phyloP scores from a whole-genome alignment of 2,113 vertebrate genomes.

The Hymenochirus boettgeri region DNA sequence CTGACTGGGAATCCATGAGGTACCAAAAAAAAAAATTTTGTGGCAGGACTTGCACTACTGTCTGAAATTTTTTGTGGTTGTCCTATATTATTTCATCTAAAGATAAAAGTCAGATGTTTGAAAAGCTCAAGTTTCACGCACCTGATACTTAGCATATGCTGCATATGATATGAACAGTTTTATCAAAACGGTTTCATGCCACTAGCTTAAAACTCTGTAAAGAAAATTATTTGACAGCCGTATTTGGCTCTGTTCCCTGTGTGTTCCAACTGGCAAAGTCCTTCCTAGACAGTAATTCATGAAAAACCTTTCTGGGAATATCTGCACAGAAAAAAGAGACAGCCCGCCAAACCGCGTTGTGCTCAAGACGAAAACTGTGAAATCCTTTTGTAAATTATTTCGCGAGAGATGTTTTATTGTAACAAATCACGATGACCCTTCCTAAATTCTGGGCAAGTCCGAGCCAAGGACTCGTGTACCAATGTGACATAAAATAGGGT shows the following conservation, averaged over 20 bases:
- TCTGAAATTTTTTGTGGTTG: background rate
- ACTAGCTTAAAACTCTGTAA: conserved; percentile 16
- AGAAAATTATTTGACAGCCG: conserved; percentile 28
- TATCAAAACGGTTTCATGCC: conserved; percentile 13
- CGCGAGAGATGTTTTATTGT: conserved; percentile 11
- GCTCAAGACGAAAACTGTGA: conserved; percentile 35
- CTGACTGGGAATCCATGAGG: too few relatives aligned
- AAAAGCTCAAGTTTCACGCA: conserved; percentile 1
- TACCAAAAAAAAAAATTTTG: too few relatives aligned
- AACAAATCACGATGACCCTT: conserved; percentile 26
- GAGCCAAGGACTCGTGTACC: conserved; percentile 12
- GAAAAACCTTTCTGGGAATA: conserved; percentile 37
- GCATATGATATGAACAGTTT: conserved; percentile 29
- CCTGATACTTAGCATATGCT: background rate
- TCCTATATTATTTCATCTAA: background rate
- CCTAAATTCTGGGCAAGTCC: conserved; percentile 14
- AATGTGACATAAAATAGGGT: background rate
- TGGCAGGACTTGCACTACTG: background rate
- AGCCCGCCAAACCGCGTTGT: conserved; percentile 21
- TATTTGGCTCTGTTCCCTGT: conserved; percentile 11
- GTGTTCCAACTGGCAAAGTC: conserved; percentile 34
- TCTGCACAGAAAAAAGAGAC: conserved; percentile 28
- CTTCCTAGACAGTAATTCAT: conserved; percentile 32
- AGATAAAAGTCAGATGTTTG: background rate
- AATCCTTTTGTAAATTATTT: conserved; percentile 38